phyloP scores from a whole-genome alignment of 2,888 invertebrate species.

The Laspeyria flexula region DNA sequence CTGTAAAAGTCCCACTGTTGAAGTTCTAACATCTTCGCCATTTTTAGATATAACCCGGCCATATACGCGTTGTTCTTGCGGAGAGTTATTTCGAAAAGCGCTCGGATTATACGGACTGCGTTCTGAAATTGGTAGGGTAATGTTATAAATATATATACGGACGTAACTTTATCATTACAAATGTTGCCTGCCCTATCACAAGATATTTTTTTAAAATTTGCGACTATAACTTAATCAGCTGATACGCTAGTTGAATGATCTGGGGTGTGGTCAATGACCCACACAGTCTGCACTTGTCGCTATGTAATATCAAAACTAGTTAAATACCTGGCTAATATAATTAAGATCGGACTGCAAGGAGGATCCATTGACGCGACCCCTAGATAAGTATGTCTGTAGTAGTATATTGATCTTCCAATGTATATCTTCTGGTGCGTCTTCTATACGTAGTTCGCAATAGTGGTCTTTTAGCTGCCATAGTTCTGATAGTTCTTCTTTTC shows the following conservation, averaged over 20 bases:
- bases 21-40: constrained; percentile 97
- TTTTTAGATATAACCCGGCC: constrained; percentile 92
- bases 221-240: too few relatives aligned
- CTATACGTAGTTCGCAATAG: constrained; percentile 92
- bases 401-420: constrained; percentile 98
- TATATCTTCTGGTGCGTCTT: constrained; percentile 94
- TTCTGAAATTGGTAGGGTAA: constrained; percentile 87
- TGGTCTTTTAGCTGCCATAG: constrained; percentile 91
- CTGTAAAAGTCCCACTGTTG: constrained; percentile 95
- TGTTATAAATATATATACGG: neutral
- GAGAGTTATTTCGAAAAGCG: constrained; percentile 97
- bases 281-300: too few relatives aligned
- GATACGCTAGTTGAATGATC: too few relatives aligned
- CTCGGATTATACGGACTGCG: constrained; percentile 95
- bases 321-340: constrained; percentile 96
- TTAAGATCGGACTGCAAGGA: constrained; percentile 95
- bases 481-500: constrained; percentile 98
- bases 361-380: constrained; percentile 92
- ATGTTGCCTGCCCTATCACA: too few relatives aligned
- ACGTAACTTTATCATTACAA: too few relatives aligned
- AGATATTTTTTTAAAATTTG: too few relatives aligned
- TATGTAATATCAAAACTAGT: constrained; percentile 23
- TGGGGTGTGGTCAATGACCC: too few relatives aligned
- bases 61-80: constrained; percentile 96
- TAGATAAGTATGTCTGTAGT: constrained; percentile 95